A percentile compares a stretch with the other conserved stretches of the same genome.
Conservation (phyloP, 2,113 vertebrate species). For the Hippotragus niger region DNA sequence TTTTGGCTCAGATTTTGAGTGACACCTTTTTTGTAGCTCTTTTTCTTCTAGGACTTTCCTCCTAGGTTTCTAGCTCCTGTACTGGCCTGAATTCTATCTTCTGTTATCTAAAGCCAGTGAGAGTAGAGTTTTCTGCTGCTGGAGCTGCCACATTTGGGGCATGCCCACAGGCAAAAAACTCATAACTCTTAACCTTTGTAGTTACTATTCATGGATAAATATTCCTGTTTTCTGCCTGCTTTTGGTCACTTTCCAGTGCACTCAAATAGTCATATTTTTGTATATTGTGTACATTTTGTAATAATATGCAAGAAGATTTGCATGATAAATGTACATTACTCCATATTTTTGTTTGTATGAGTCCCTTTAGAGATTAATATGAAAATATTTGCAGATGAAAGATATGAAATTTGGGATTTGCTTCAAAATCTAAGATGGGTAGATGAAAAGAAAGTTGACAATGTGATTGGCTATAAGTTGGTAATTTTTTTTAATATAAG, state of each 20-base stretch:
- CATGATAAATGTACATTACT: not conserved
- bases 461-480: not conserved
- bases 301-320: not conserved
- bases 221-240: not conserved
- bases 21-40: not conserved
- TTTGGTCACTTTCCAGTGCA: not conserved
- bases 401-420: not conserved
- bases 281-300: not conserved
- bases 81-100: not conserved
- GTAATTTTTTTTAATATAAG: not conserved
- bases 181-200: not conserved
- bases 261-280: not conserved
- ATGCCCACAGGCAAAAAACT: not conserved
- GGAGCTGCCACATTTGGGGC: not conserved
- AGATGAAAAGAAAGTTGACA: not conserved
- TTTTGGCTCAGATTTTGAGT: slow-evolving; percentile 10
- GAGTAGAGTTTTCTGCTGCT: not conserved
- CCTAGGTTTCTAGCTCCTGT: not conserved
- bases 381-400: not conserved
- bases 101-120: not conserved
- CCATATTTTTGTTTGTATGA: not conserved
- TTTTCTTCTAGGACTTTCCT: not conserved
- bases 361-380: not conserved
- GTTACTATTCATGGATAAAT: not conserved
- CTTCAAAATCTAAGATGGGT: not conserved